A percentile compares a stretch with the other conserved stretches of the same genome.
Conservation (phyloP, 2,797 vertebrate genomes). For the Protonibea diacanthus region DNA sequence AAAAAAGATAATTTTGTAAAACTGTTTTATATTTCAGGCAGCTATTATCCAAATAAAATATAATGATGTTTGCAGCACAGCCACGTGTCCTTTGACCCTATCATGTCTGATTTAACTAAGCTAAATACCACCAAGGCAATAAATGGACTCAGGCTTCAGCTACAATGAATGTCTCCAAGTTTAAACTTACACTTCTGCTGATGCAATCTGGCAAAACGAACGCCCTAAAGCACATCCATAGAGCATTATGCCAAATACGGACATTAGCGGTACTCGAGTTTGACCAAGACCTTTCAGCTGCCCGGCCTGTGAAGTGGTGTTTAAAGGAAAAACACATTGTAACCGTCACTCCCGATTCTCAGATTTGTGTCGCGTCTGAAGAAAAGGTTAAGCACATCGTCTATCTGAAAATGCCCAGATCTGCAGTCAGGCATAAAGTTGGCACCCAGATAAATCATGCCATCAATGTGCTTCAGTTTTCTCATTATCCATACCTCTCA, state of each 20-base stretch:
- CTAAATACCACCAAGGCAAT: slow-evolving; percentile 74
- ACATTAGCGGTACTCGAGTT: slow-evolving; percentile 71
- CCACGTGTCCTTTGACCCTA: slow-evolving; percentile 44
- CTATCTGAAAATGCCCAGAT: slow-evolving; percentile 73
- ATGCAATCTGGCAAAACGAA: slow-evolving; percentile 66
- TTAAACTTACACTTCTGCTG: slow-evolving; percentile 65
- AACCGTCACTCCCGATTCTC: slow-evolving; percentile 79
- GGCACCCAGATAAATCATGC: slow-evolving; percentile 73
- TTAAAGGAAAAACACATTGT: slow-evolving; percentile 77
- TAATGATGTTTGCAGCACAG: slow-evolving; percentile 6
- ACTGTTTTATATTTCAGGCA: background rate
- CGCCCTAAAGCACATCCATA: slow-evolving; percentile 68
- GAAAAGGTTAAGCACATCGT: slow-evolving; percentile 86
- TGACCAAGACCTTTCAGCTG: slow-evolving; percentile 83
- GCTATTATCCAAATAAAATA: slow-evolving; percentile 5
- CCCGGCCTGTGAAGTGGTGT: slow-evolving; percentile 66
- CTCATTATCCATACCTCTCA: slow-evolving; percentile 81
- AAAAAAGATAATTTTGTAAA: background rate
- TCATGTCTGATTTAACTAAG: slow-evolving; percentile 60
- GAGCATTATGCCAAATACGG: slow-evolving; percentile 72
- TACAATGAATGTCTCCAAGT: slow-evolving; percentile 65
- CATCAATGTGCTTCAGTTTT: slow-evolving; percentile 76
- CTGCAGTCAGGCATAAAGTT: slow-evolving; percentile 71
- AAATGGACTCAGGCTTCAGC: slow-evolving; percentile 62
- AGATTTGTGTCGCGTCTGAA: slow-evolving; percentile 66